Evolutionary conservation across 2,797 vertebrate species (phyloP).

Genomic region (Thunnus albacares): DNA sequence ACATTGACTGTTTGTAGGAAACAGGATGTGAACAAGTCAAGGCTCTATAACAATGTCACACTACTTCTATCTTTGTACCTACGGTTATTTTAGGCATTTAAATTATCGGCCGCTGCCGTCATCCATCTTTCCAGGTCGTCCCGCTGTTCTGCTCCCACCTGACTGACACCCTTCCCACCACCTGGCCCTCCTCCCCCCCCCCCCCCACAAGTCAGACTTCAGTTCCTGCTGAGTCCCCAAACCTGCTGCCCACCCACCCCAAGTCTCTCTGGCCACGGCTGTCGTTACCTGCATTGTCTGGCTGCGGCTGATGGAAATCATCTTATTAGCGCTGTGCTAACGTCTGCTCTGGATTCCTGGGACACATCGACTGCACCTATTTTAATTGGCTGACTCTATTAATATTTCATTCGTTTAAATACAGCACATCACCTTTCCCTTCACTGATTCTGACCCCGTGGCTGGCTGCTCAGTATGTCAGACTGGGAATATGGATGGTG

Average conservation of each 20-base stretch:
- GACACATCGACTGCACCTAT: slow-evolving; percentile 64
- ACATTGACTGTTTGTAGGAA: no score
- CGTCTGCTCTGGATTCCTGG: slow-evolving; percentile 72
- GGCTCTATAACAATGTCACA: no score
- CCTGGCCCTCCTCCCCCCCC: neutral
- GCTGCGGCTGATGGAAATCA: slow-evolving; percentile 66
- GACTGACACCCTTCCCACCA: slow-evolving; percentile 7
- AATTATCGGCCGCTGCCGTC: neutral
- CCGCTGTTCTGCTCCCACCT: slow-evolving; percentile 4
- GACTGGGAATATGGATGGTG: slow-evolving; percentile 38
- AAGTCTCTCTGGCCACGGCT: slow-evolving; percentile 30
- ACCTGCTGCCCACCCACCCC: neutral
- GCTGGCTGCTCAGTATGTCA: slow-evolving; percentile 29
- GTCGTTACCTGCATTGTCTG: slow-evolving; percentile 51
- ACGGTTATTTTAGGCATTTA: no score
- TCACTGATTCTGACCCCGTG: slow-evolving; percentile 56
- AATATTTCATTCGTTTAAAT: slow-evolving; percentile 85
- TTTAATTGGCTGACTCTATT: slow-evolving; percentile 83
- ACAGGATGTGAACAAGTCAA: no score
- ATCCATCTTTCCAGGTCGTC: neutral
- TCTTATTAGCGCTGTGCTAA: slow-evolving; percentile 76
- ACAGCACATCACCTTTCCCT: slow-evolving; percentile 74
- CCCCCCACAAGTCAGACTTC: slow-evolving; percentile 23
- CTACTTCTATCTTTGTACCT: no score
- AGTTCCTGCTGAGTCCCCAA: slow-evolving; percentile 14